Percentiles rank a stretch among this genome's conserved stretches.
phyloP scores from a whole-genome alignment of 2,888 invertebrate genomes.

The Hypselothyrea guttata region DNA sequence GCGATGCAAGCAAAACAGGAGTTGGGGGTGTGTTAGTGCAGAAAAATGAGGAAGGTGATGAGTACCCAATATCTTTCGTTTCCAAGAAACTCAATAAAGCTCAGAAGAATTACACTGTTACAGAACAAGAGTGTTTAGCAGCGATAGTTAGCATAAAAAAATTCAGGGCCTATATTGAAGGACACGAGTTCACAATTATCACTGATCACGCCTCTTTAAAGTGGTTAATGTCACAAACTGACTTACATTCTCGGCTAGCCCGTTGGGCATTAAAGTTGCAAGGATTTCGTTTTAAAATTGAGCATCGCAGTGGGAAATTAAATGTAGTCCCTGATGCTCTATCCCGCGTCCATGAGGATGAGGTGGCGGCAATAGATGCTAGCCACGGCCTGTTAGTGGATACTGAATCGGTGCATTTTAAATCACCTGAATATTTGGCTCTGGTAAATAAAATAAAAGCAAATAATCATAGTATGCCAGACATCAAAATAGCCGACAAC shows the following conservation, averaged over 20 bases:
- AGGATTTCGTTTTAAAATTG: conserved; percentile 37
- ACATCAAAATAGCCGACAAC: conserved; percentile 6
- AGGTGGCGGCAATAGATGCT: too few species aligned
- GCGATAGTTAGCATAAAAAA: conserved; percentile 10
- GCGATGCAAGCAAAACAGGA: background rate
- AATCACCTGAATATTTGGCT: too few species aligned
- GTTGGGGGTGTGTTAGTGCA: background rate
- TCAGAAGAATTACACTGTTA: background rate
- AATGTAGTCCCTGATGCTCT: conserved; percentile 40
- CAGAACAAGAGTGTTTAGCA: conserved; percentile 18
- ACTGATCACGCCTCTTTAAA: too few species aligned
- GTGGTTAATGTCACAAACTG: too few species aligned
- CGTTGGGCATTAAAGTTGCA: conserved; percentile 54
- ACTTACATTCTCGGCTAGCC: conserved; percentile 33
- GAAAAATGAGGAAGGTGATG: background rate
- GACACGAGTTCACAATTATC: conserved; percentile 8
- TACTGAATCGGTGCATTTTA: too few species aligned
- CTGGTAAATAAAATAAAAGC: background rate
- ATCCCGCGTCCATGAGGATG: conserved; percentile 8
- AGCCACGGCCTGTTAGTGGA: too few species aligned
- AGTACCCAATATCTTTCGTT: background rate
- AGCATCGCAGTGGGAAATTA: conserved; percentile 52
- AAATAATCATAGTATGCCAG: conserved; percentile 5
- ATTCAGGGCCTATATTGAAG: conserved; percentile 13
- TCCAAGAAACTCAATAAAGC: background rate